Evolutionary conservation across 2,113 vertebrate species (phyloP).

Genomic region (Neoarius graeffei): DNA sequence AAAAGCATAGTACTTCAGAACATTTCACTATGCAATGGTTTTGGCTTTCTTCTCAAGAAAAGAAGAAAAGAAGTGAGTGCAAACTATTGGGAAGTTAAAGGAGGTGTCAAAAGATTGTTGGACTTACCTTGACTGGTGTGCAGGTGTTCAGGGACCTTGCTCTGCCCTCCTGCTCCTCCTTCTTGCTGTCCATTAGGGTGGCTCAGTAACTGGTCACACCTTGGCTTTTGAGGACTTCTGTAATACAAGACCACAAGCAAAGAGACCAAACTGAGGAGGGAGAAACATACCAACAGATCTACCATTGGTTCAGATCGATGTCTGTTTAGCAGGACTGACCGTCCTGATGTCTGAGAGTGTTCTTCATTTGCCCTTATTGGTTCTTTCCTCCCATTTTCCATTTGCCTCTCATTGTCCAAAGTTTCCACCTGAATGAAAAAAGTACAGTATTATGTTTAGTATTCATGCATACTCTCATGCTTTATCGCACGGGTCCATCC

Average conservation of each 20-base stretch:
- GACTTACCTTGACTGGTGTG: slow-evolving; percentile 35
- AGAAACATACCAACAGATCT: not conserved
- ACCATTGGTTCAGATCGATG: not conserved
- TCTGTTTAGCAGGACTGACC: slow-evolving; percentile 38
- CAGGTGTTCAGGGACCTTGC: slow-evolving; percentile 51
- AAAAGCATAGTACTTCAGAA: not conserved
- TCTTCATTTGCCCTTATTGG: slow-evolving; percentile 68
- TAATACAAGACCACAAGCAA: not conserved
- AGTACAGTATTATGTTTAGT: not conserved
- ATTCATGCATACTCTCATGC: not conserved
- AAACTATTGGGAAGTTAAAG: not conserved
- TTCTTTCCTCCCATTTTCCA: slow-evolving; percentile 60
- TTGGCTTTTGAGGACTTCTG: slow-evolving; percentile 31
- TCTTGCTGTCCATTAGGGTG: slow-evolving; percentile 60
- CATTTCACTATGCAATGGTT: not conserved
- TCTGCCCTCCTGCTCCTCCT: slow-evolving; percentile 44
- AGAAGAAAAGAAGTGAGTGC: not conserved
- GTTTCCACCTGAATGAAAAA: slow-evolving; percentile 55
- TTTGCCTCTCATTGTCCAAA: slow-evolving; percentile 59
- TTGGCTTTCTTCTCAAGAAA: not conserved
- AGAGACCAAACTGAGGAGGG: not conserved
- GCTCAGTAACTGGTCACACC: slow-evolving; percentile 57
- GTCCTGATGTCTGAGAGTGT: slow-evolving; percentile 67
- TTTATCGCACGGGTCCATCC: not conserved
- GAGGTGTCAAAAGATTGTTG: not conserved